Base-by-base conservation (phyloP, 2,888 invertebrate genomes). In the Agrotis exclamationis region DNA sequence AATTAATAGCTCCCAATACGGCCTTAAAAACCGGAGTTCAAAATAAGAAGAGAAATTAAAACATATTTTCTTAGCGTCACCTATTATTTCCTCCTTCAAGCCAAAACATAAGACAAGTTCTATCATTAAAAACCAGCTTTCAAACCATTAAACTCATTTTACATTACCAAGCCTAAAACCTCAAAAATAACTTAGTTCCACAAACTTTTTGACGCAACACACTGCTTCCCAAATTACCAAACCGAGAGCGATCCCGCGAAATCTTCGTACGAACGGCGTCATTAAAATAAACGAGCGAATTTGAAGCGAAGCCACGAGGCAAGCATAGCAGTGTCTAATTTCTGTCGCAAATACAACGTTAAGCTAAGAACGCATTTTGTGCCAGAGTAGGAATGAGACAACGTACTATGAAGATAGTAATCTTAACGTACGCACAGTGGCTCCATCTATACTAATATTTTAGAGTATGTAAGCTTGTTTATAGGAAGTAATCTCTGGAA, bases 281-380 rank as follows among this genome's bases (percentile, higher is more conserved):
- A 85, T 84, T 84, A 85, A 81, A 85, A 84, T 77, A 77, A 84
- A 84, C 65, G 78, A 76, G 80, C 59, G 56, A 82, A 78, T 78
- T 68, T 72, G 67, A 79, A 63, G 73, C 73, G 62, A 82, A 71
- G 47, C 72, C 82, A 54, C 79, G 65, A 64, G 58, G 73, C 79
- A 62, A 53, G 39, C 64, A 78, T 68, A 33, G 62, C 67, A 24
- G 64, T 63, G 57, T 77, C 78, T 70, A 70, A 79, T 78, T 82
- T 63, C 76, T 64, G 60, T 81, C 62, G 53, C 64, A 69, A 68
- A 80, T 64, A 80, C 56, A 62, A 76, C 60, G 53, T 76, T 75
- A 68, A 76, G 47, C 58, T 76, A 63, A 48, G 47, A 51, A 74
- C 51, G 28, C 39, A 79, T 28, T 24, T 28, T 20, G 13, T n/a